Conservation (phyloP, 2,113 vertebrate species). For the Salvelinus sp. region DNA sequence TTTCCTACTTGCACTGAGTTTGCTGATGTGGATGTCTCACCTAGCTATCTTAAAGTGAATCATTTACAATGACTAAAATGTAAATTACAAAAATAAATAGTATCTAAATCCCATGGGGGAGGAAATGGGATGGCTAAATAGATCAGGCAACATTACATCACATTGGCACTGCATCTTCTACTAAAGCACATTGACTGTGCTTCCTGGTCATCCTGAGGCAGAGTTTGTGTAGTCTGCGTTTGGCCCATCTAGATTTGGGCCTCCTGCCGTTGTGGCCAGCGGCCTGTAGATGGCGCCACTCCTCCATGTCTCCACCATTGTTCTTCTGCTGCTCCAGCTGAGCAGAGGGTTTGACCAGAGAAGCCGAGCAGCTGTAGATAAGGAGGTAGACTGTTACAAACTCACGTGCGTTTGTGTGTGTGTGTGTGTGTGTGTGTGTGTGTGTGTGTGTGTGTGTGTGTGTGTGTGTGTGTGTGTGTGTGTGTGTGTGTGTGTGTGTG, state of each 20-base stretch:
- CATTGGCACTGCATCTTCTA: neutral
- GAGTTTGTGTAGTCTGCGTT: slow-evolving; percentile 59
- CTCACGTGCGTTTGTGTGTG: neutral
- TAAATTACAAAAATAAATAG: no score
- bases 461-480: neutral
- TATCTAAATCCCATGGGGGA: no score
- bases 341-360: slow-evolving; percentile 29
- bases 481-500: neutral
- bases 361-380: slow-evolving; percentile 44
- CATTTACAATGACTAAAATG: no score
- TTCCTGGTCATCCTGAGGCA: slow-evolving; percentile 55
- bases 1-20: no score
- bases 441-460: neutral
- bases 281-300: slow-evolving; percentile 56
- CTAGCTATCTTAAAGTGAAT: no score
- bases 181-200: neutral
- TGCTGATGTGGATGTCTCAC: no score
- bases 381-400: slow-evolving; percentile 11
- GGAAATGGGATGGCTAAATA: neutral
- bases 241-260: slow-evolving; percentile 32
- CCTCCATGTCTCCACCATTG: slow-evolving; percentile 12
- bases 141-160: neutral
- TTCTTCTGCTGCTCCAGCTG: slow-evolving; percentile 24
- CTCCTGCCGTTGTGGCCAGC: slow-evolving; percentile 40
- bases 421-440: neutral